phyloP scores from a whole-genome alignment of 2,888 invertebrate species.

The Laothoe populi region DNA sequence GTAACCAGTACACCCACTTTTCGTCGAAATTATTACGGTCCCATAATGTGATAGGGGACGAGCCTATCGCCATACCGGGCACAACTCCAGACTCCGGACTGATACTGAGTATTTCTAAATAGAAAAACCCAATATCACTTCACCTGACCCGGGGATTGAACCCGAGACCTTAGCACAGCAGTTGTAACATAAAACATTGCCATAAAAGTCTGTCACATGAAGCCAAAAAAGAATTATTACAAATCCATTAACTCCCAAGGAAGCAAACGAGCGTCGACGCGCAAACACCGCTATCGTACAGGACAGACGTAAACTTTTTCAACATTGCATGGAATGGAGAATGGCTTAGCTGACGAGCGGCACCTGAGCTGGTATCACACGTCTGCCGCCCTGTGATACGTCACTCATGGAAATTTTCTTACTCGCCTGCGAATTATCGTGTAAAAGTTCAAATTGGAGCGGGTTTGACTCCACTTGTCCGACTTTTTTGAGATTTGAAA shows the following conservation, averaged over 20 bases:
- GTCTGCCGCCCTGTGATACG: slow-evolving; percentile 70
- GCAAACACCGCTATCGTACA: slow-evolving; percentile 59
- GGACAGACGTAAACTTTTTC: slow-evolving; percentile 73
- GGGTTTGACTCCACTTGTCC: slow-evolving; percentile 33
- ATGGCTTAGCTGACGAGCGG: slow-evolving; percentile 70
- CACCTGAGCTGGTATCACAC: slow-evolving; percentile 56
- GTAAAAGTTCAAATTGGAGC: slow-evolving; percentile 56
- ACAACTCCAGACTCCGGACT: no score
- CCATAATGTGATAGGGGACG: no score
- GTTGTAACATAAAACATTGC: not conserved
- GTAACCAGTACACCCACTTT: no score
- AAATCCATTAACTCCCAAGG: slow-evolving; percentile 21
- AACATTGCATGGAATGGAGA: slow-evolving; percentile 49
- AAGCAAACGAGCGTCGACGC: slow-evolving; percentile 22
- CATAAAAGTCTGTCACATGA: not conserved
- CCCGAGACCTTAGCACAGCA: no score
- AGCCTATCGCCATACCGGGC: no score
- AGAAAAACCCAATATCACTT: no score
- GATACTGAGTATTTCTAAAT: no score
- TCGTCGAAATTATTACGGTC: no score
- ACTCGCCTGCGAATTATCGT: slow-evolving; percentile 55
- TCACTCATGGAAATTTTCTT: slow-evolving; percentile 78
- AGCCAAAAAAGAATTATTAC: slow-evolving; percentile 1
- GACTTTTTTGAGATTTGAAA: not conserved
- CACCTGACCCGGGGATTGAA: no score